phyloP scores from a whole-genome alignment of 2,113 vertebrate species.

The Silurus glanis region DNA sequence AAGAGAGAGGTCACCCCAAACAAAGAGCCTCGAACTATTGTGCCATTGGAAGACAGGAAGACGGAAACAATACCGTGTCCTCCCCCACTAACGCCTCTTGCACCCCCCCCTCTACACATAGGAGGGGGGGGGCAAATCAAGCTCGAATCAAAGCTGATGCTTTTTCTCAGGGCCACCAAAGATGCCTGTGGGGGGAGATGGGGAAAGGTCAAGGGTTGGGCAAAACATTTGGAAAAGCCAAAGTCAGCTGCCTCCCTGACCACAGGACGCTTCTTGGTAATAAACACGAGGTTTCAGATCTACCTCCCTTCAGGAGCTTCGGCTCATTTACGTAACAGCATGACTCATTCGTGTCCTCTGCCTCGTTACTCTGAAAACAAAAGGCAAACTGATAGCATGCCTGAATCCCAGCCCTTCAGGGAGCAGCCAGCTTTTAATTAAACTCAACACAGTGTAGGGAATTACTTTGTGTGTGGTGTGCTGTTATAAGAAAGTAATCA shows the following conservation, averaged over 20 bases:
- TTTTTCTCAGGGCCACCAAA: slow-evolving; percentile 37
- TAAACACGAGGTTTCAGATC: slow-evolving; percentile 18
- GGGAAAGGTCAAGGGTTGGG: slow-evolving; percentile 42
- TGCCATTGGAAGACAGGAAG: slow-evolving; percentile 54
- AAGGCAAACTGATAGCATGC: slow-evolving; percentile 13
- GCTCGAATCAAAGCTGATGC: slow-evolving; percentile 50
- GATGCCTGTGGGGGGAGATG: slow-evolving; percentile 35
- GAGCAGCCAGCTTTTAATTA: slow-evolving; percentile 2
- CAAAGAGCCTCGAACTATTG: slow-evolving; percentile 44
- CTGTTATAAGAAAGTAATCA: neutral
- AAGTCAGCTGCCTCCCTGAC: slow-evolving; percentile 43
- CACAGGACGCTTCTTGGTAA: neutral
- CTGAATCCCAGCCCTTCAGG: slow-evolving; percentile 2
- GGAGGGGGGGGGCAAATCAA: slow-evolving; percentile 38
- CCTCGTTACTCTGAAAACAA: slow-evolving; percentile 23
- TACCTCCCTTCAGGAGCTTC: slow-evolving; percentile 17
- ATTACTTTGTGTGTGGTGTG: neutral
- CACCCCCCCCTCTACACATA: neutral
- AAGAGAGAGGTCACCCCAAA: slow-evolving; percentile 40
- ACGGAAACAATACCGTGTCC: slow-evolving; percentile 54
- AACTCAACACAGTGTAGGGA: neutral
- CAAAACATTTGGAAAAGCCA: slow-evolving; percentile 52
- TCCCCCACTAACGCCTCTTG: slow-evolving; percentile 10
- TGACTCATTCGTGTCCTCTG: slow-evolving; percentile 26
- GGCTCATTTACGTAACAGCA: slow-evolving; percentile 30